Evolutionary conservation across 2,797 vertebrate species (phyloP), one percentile per base, ranked within the genome.

Genomic region (Hyperoplus lanceolatus): DNA sequence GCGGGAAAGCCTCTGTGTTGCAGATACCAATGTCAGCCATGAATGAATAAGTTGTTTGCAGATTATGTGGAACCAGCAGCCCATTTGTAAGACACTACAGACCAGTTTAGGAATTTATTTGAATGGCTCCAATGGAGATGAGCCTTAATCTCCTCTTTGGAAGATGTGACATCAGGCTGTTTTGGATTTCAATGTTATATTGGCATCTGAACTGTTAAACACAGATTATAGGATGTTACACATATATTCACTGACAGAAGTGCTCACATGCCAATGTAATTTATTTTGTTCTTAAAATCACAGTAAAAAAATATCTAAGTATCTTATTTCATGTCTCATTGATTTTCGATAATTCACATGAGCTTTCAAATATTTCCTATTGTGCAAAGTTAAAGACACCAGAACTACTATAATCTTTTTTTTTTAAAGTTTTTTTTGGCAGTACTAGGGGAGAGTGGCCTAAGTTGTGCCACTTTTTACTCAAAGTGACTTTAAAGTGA

Each of bases 91-190:
- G 55, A 87, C 21, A 36, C 51, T 11, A 49, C 61, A 77, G 67
- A 78, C 55, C 64, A 79, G 66, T 82, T 82, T 51, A 59, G 75
- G 69, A 68, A 79, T 86, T 73, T 63, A 66, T 73, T 70, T 80
- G 48, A 84, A 62, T 71, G 18, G 67, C 76, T 79, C 55, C 60
- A 29, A 36, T 45, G 38, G 74, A 62, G 73, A 84, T 84, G 77
- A 86, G 66, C n/a, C 42, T 75, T 88, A 79, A 89, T 84, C 77
- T 79, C 57, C 66, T 81, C 54, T 75, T 65, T 75, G 2, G 78
- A 82, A 63, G 77, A 85, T 82, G 81, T 64, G 81, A 82, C 71
- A 83, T 86, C 68, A 73, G 73, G 45, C 76, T 66, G 54, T 73
- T 77, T 29, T 76, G 57, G 65, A 66, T 79, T 89, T 80, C 42